These are phyloP conservation scores for Guaruba guarouba DNA, from an alignment of 2,113 vertebrate species.

Conservation along the genomic window DNA sequence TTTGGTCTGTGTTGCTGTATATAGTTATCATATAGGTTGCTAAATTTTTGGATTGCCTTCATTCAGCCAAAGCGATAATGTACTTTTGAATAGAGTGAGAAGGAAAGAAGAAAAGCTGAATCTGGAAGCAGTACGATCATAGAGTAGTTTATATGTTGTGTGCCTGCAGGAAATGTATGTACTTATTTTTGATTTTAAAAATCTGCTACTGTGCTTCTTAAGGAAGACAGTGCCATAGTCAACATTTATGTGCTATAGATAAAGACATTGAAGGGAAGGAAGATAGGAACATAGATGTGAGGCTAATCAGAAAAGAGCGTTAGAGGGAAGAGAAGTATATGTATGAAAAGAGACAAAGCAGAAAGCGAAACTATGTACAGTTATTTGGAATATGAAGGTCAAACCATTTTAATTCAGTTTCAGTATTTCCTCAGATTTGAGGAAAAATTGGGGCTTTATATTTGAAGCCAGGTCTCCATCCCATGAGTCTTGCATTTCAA, in stretches of 20 bases:
- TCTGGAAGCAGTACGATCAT: neutral
- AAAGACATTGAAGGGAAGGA: neutral
- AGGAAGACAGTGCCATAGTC: neutral
- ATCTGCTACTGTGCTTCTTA: neutral
- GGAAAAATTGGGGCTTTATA: neutral
- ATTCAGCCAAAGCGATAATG: neutral
- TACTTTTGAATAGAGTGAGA: neutral
- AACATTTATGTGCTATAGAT: neutral
- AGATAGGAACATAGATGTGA: neutral
- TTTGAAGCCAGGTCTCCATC: neutral
- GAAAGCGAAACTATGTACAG: neutral
- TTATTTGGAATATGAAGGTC: neutral
- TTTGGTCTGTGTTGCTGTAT: neutral
- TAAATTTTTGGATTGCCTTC: neutral
- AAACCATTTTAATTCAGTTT: neutral
- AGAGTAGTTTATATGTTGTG: neutral
- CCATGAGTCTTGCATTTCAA: neutral
- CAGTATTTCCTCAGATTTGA: neutral
- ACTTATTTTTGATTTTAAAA: neutral
- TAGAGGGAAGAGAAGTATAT: neutral
- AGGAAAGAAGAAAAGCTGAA: neutral
- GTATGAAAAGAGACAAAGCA: neutral
- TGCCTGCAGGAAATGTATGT: neutral
- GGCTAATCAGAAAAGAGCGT: neutral
- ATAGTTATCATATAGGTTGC: neutral